These are phyloP conservation scores for Calidris pugnax DNA, from an alignment of 2,113 vertebrate genomes.

Conservation along the genomic window DNA sequence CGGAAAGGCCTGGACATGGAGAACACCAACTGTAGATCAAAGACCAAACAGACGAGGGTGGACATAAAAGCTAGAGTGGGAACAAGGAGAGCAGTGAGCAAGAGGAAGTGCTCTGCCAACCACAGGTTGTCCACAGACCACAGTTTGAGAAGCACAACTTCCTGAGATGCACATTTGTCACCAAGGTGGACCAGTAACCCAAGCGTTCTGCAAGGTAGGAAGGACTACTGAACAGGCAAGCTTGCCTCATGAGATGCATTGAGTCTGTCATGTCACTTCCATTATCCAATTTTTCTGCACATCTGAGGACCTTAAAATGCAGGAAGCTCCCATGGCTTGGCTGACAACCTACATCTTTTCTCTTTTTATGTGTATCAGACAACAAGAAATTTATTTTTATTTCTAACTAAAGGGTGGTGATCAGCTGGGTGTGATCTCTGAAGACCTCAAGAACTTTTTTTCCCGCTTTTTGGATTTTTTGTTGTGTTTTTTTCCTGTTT, in stretches of 20 bases:
- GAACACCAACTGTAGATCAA: neutral
- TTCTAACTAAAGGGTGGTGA: neutral
- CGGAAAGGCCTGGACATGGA: fast-evolving
- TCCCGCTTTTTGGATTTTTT: neutral
- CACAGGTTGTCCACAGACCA: constrained; percentile 27
- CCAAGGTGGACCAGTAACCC: neutral
- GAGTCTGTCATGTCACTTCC: neutral
- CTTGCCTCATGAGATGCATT: neutral
- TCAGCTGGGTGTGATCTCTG: neutral
- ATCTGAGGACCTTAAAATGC: neutral
- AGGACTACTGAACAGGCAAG: neutral
- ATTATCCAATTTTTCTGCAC: neutral
- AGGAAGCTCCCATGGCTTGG: neutral
- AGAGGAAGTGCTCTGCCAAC: constrained; percentile 56
- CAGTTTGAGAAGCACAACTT: constrained; percentile 16
- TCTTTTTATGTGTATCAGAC: neutral
- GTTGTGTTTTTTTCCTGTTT: neutral
- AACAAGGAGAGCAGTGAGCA: neutral
- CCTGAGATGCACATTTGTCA: neutral
- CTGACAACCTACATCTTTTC: neutral
- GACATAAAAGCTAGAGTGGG: neutral
- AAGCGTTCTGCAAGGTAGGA: neutral
- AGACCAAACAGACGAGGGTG: neutral
- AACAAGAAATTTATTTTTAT: neutral
- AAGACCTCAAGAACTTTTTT: neutral